Percentiles rank a stretch among this genome's conserved stretches.
Evolutionary conservation across 2,113 vertebrate species (phyloP).

Genomic region (Coptodon bakossiorum): DNA sequence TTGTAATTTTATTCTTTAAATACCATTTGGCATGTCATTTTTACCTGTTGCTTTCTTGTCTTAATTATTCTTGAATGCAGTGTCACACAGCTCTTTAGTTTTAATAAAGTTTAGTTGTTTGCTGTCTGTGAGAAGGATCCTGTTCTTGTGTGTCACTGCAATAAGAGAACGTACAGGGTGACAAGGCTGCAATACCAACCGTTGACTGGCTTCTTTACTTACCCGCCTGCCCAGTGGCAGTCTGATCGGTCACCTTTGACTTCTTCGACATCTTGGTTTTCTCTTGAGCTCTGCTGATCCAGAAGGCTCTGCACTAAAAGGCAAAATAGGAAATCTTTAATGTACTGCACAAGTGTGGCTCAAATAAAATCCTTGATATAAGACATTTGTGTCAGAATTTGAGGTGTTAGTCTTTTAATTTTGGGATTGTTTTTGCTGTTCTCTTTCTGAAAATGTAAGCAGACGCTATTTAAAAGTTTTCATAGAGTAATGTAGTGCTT

Average conservation of each 20-base stretch:
- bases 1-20: background rate
- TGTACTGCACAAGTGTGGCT: background rate
- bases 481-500: background rate
- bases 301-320: conserved; percentile 30
- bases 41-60: background rate
- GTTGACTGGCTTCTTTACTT: conserved; percentile 34
- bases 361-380: background rate
- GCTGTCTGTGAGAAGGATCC: background rate
- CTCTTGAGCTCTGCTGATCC: conserved; percentile 18
- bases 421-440: background rate
- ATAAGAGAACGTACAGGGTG: background rate
- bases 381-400: background rate
- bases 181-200: conserved; percentile 5
- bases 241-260: conserved; percentile 65
- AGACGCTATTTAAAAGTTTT: background rate
- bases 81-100: background rate
- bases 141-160: background rate
- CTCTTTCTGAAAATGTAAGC: background rate
- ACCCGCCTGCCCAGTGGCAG: conserved; percentile 72
- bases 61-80: background rate
- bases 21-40: background rate
- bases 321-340: background rate
- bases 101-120: background rate
- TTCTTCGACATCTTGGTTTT: conserved; percentile 59
- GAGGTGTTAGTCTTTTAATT: background rate